These are phyloP conservation scores for Scolanthus callimorphus DNA, from an alignment of 92 coral and sea anemone species.

Conservation along the genomic window DNA sequence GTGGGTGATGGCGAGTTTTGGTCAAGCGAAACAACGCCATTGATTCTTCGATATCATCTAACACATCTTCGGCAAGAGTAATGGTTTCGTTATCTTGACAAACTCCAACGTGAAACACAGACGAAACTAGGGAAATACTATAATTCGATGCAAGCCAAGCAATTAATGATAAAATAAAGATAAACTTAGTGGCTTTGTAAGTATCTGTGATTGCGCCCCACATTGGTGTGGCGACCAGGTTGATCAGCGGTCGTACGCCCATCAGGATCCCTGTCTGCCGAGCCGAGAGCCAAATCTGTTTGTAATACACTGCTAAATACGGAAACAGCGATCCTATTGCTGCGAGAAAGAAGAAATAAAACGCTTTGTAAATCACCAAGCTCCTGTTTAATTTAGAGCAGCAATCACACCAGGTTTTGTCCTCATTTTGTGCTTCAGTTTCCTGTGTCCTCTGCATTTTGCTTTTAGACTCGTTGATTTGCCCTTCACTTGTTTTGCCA, in stretches of 20 bases:
- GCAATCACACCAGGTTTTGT: conserved; percentile 2
- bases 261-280: conserved; percentile 84
- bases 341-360: conserved; percentile 83
- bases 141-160: conserved; percentile 80
- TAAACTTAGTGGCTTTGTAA: conserved; percentile 51
- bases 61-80: conserved; percentile 48
- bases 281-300: conserved; percentile 91
- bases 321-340: conserved; percentile 88
- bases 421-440: conserved; percentile 1
- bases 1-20: not conserved
- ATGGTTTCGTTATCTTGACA: conserved; percentile 77
- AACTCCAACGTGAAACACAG: conserved; percentile 41
- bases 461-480: too few relatives aligned
- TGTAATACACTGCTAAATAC: conserved; percentile 85
- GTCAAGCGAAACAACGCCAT: not conserved
- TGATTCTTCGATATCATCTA: conserved; percentile 14
- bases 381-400: conserved; percentile 48
- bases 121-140: conserved; percentile 70
- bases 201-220: conserved; percentile 88
- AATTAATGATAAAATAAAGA: conserved; percentile 66
- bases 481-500: too few relatives aligned
- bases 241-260: conserved; percentile 80
- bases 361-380: conserved; percentile 68
- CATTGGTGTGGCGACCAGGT: conserved; percentile 70
- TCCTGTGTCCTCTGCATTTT: too few relatives aligned